Evolutionary conservation across 2,888 invertebrate species (phyloP).

Genomic region (Leptopterna dolabrata): DNA sequence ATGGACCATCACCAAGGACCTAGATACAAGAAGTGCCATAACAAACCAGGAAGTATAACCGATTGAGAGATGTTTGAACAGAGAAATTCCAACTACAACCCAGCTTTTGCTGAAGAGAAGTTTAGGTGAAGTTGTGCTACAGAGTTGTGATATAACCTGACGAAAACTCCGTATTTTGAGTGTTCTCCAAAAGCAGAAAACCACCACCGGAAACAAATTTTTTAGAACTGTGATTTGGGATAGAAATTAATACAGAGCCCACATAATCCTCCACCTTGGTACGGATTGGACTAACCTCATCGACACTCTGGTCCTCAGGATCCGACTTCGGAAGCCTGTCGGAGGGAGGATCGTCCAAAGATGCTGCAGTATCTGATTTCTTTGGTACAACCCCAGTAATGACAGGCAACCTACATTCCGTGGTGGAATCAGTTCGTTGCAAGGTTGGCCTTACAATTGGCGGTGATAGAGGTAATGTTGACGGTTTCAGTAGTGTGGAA

Average conservation of each 20-base stretch:
- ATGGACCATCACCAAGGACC: too few relatives aligned
- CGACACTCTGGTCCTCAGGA: constrained; percentile 56
- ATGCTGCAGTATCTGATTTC: not conserved
- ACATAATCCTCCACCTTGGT: not conserved
- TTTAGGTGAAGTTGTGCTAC: not conserved
- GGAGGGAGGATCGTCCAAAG: not conserved
- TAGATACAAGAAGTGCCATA: too few relatives aligned
- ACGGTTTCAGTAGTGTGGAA: constrained; percentile 17
- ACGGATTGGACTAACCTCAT: constrained; percentile 60
- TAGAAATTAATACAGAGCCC: not conserved
- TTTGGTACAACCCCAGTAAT: not conserved
- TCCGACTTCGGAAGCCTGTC: constrained; percentile 4
- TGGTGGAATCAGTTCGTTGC: not conserved
- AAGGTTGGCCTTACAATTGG: not conserved
- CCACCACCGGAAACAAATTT: not conserved
- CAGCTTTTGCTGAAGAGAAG: not conserved
- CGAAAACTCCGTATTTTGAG: not conserved
- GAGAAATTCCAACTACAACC: not conserved
- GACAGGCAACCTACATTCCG: not conserved
- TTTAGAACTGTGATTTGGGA: not conserved
- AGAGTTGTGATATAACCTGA: not conserved
- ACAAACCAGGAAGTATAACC: too few relatives aligned
- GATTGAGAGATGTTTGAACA: not conserved
- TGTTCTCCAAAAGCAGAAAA: not conserved
- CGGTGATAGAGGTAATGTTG: not conserved